Percentiles rank a stretch among this genome's conserved stretches.
Conservation (phyloP, 2,797 vertebrate genomes). For the Myiothlypis chrysogaster region DNA sequence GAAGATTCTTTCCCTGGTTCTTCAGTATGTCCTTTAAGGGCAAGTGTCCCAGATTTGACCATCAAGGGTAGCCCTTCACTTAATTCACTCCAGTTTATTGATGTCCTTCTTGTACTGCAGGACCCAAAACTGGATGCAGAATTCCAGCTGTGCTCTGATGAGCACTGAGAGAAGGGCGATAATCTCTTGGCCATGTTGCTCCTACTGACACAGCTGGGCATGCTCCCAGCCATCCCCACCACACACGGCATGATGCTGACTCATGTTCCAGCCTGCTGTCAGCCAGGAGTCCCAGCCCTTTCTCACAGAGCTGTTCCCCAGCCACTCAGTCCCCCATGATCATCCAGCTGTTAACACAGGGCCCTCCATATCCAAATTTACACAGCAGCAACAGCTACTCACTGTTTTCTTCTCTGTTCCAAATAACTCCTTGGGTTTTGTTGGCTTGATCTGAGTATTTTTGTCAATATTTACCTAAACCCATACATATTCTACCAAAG, state of each 20-base stretch:
- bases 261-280: neutral
- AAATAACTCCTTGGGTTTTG: neutral
- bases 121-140: neutral
- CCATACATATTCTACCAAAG: neutral
- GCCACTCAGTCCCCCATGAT: rapidly evolving
- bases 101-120: neutral
- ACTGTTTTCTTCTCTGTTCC: neutral
- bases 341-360: neutral
- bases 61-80: neutral
- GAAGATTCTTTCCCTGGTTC: neutral
- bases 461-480: neutral
- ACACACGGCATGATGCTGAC: neutral
- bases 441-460: neutral
- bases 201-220: neutral
- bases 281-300: neutral
- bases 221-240: neutral
- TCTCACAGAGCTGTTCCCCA: neutral
- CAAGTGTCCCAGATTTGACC: neutral
- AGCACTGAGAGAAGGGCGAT: neutral
- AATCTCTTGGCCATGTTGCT: neutral
- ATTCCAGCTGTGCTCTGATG: neutral
- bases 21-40: neutral
- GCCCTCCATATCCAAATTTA: neutral
- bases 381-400: neutral
- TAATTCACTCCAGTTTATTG: neutral